These are phyloP conservation scores for Carcina quercana DNA, from an alignment of 2,888 invertebrate species.

Conservation along the genomic window DNA sequence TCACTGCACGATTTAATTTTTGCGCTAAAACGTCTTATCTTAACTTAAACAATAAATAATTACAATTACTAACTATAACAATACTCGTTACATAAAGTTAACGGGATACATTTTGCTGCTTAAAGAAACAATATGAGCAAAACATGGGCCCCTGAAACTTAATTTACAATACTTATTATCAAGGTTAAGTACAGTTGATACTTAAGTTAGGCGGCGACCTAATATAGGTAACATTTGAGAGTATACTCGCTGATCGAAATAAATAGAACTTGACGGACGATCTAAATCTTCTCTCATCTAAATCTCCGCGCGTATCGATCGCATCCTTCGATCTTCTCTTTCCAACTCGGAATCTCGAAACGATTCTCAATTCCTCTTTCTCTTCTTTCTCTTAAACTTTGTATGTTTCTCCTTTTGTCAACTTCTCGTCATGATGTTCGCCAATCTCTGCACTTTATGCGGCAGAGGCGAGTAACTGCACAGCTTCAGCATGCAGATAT, in stretches of 20 bases:
- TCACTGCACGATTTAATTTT: not conserved
- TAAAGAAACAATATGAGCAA: slow-evolving; percentile 7
- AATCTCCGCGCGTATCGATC: not conserved
- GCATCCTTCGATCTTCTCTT: too few relatives aligned
- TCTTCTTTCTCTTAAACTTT: too few relatives aligned
- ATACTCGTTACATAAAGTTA: too few relatives aligned
- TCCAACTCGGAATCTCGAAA: too few relatives aligned
- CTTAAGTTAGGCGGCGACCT: slow-evolving; percentile 53
- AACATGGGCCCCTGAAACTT: not conserved
- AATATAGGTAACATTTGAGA: slow-evolving; percentile 39
- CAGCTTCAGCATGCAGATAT: slow-evolving; percentile 49
- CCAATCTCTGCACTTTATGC: slow-evolving; percentile 26
- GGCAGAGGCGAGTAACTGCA: slow-evolving; percentile 39
- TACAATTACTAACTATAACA: slow-evolving; percentile 21
- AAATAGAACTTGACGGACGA: not conserved
- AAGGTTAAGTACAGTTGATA: slow-evolving; percentile 46
- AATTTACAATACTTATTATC: slow-evolving; percentile 4
- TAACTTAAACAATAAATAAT: slow-evolving; percentile 35
- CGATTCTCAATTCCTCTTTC: too few relatives aligned
- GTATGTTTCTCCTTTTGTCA: too few relatives aligned
- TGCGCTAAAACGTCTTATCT: slow-evolving; percentile 22
- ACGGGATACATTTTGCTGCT: too few relatives aligned
- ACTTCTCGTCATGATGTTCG: too few relatives aligned
- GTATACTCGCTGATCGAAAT: slow-evolving; percentile 21
- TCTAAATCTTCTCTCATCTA: slow-evolving; percentile 1